phyloP scores from a whole-genome alignment of 2,113 vertebrate species.

The Cephalopterus ornatus region DNA sequence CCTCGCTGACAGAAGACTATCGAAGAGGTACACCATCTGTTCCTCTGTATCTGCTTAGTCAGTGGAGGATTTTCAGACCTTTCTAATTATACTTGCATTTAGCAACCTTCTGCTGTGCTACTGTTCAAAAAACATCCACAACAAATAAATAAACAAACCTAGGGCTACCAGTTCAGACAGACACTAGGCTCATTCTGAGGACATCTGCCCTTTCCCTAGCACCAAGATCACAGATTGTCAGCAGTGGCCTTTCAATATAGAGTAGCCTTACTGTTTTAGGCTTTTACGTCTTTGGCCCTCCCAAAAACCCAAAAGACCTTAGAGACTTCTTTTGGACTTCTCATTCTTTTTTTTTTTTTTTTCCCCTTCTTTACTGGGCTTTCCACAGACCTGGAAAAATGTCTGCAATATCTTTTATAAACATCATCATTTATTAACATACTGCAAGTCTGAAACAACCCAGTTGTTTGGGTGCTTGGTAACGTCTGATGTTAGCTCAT shows the following conservation, averaged over 20 bases:
- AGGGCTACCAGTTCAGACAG: neutral
- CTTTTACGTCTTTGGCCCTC: neutral
- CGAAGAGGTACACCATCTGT: neutral
- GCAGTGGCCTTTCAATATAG: neutral
- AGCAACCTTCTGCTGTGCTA: neutral
- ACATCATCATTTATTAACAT: conserved; percentile 52
- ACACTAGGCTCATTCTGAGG: neutral
- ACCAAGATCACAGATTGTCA: neutral
- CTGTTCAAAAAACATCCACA: neutral
- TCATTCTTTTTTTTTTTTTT: neutral
- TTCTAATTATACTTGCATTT: neutral
- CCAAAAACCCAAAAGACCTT: neutral
- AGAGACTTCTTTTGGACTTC: neutral
- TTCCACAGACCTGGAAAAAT: conserved; percentile 24
- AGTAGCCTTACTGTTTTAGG: neutral
- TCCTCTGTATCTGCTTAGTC: neutral
- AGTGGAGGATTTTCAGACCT: neutral
- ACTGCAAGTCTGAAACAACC: conserved; percentile 36
- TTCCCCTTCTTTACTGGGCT: neutral
- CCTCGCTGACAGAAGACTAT: neutral
- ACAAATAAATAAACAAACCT: neutral
- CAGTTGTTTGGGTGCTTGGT: conserved; percentile 53
- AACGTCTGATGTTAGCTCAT: conserved; percentile 55
- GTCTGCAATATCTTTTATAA: conserved; percentile 47
- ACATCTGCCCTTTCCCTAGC: conserved; percentile 9